Evolutionary conservation across 2,888 invertebrate species (phyloP).

Genomic region (Athalia circularis): DNA sequence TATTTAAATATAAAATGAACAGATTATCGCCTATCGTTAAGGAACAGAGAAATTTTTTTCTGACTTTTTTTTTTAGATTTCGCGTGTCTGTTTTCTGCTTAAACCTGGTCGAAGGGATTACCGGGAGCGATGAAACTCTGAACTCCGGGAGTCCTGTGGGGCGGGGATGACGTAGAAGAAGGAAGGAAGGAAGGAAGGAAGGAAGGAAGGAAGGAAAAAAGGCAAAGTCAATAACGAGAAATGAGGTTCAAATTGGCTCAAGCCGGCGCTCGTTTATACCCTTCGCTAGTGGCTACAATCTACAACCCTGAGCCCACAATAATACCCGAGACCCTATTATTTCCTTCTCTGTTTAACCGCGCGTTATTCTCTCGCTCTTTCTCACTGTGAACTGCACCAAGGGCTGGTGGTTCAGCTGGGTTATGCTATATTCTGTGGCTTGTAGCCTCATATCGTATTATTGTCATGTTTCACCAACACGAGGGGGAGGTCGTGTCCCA

Average conservation of each 20-base stretch:
- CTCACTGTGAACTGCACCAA: slow-evolving; percentile 50
- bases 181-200: background rate
- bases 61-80: background rate
- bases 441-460: slow-evolving; percentile 68
- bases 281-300: slow-evolving; percentile 53
- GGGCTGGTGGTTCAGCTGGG: slow-evolving; percentile 62
- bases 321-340: slow-evolving; percentile 52
- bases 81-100: background rate
- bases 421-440: slow-evolving; percentile 68
- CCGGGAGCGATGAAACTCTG: slow-evolving; percentile 22
- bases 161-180: background rate
- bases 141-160: background rate
- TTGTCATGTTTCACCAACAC: slow-evolving; percentile 67
- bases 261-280: slow-evolving; percentile 48
- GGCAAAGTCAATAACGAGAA: slow-evolving; percentile 35
- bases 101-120: slow-evolving; percentile 19
- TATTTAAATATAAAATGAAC: too few species aligned
- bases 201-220: background rate
- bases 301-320: slow-evolving; percentile 54
- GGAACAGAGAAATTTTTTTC: too few species aligned
- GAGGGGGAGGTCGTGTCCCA: slow-evolving; percentile 55
- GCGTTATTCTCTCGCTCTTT: slow-evolving; percentile 37
- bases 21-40: too few species aligned
- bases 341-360: slow-evolving; percentile 47
- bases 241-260: slow-evolving; percentile 41